Base-by-base conservation (phyloP, 2,797 vertebrate genomes). In the Gila robusta region DNA sequence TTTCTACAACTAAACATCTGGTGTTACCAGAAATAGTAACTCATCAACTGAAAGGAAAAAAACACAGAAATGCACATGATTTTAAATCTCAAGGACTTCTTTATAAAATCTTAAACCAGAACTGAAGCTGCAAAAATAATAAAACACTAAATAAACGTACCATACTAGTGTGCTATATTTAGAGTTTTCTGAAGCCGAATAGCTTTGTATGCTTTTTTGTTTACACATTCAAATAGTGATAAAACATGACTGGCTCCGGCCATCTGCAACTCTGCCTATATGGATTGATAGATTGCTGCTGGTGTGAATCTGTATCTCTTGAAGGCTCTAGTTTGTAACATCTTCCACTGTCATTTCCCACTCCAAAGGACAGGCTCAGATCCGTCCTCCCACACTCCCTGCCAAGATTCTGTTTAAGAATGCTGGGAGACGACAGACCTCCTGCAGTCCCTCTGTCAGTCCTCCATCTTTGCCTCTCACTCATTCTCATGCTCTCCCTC, bases 341-440 rank as follows among this genome's bases (percentile, higher is more conserved):
- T 85, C 85, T 79, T 87, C 54, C 35, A 44, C 71, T 64, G 79
- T 84, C 79, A 28, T 66, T 74, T 88, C 76, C 70, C 76, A 82
- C 79, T 87, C 83, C 76, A 85, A 70, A 88, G 77, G 47, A 87
- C 77, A 62, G 59, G 52, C 41, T 64, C 81, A 78, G 77, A 87
- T 89, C 85, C n/a, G 12, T 89, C 88, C 89, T 92, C 88, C 89
- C 88, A 88, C 88, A 88, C 64, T 82, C 70, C 12, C 82, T 81
- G 88, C 89, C 90, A 88, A 88, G 71, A 66, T 71, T 87, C 83
- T 86, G 67, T 89, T 87, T 74, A 81, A 89, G 87, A 91, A 91
- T 76, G 84, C 82, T 85, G 78, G 66, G 64, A 79, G 72, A 86
- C 1, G 59, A 67, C 85, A 86, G 89, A 85, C 85, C 88, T 87